These are phyloP conservation scores for Arizona elegans DNA, from an alignment of 2,113 vertebrate genomes.

Conservation along the genomic window DNA sequence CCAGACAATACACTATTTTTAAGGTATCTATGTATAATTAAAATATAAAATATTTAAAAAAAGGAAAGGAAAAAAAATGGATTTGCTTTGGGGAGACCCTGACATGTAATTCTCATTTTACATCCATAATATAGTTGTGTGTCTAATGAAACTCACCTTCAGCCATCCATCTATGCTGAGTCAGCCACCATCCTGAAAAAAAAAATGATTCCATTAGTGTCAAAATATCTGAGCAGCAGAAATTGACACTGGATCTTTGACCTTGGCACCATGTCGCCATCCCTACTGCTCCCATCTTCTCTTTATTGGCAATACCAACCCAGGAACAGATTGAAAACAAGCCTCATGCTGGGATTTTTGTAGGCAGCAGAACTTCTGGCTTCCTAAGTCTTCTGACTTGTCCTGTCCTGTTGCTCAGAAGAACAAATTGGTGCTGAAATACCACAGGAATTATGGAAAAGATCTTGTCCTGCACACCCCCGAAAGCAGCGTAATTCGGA, in stretches of 20 bases:
- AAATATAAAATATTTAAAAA: too few relatives aligned
- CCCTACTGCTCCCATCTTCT: not conserved
- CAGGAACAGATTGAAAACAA: not conserved
- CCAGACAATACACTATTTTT: too few relatives aligned
- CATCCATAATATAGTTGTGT: not conserved
- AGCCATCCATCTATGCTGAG: not conserved
- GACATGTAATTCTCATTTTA: not conserved
- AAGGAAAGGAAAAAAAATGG: not conserved
- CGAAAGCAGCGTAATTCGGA: not conserved
- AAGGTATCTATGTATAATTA: too few relatives aligned
- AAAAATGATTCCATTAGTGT: not conserved
- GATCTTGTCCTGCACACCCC: not conserved
- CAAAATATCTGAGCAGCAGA: not conserved
- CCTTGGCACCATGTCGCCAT: not conserved
- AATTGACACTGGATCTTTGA: not conserved
- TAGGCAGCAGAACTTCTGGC: not conserved
- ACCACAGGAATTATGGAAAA: not conserved
- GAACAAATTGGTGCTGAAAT: not conserved
- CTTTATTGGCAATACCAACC: not conserved
- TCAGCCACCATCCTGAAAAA: slow-evolving; percentile 14
- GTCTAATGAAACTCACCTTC: not conserved
- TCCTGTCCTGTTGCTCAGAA: not conserved
- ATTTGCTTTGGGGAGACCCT: not conserved
- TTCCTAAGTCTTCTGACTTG: not conserved
- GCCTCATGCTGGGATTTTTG: not conserved